Percentiles rank a stretch among this genome's conserved stretches.
Conservation (phyloP, 2,113 vertebrate species). For the Macrotus californicus region DNA sequence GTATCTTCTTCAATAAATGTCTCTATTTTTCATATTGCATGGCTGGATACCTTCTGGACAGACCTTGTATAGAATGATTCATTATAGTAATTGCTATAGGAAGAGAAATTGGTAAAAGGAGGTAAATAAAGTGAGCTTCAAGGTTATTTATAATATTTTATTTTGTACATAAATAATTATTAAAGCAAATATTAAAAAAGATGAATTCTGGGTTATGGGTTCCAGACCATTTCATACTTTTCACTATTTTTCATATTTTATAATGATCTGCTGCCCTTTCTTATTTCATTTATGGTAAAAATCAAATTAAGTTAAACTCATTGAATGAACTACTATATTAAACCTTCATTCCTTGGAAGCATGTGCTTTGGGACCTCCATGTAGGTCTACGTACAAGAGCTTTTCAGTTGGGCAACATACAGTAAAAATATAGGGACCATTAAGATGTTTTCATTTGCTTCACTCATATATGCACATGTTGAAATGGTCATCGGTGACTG, state of each 20-base stretch:
- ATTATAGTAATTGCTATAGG: background rate
- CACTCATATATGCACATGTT: background rate
- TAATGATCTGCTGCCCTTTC: background rate
- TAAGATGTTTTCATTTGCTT: background rate
- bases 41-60: too few relatives aligned
- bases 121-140: background rate
- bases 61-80: background rate
- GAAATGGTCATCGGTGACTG: background rate
- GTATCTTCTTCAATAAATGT: too few relatives aligned
- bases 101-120: background rate
- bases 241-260: background rate
- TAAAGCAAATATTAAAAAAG: background rate
- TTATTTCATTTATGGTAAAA: background rate
- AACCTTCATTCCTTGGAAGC: background rate
- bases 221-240: background rate
- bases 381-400: background rate
- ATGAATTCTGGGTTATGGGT: background rate
- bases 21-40: too few relatives aligned
- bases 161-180: background rate
- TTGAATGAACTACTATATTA: background rate
- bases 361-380: background rate
- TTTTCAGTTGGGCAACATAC: background rate
- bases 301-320: background rate
- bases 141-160: background rate
- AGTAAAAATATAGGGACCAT: background rate